These are phyloP conservation scores for Felis chaus DNA, from an alignment of 2,113 vertebrate genomes.

Conservation along the genomic window DNA sequence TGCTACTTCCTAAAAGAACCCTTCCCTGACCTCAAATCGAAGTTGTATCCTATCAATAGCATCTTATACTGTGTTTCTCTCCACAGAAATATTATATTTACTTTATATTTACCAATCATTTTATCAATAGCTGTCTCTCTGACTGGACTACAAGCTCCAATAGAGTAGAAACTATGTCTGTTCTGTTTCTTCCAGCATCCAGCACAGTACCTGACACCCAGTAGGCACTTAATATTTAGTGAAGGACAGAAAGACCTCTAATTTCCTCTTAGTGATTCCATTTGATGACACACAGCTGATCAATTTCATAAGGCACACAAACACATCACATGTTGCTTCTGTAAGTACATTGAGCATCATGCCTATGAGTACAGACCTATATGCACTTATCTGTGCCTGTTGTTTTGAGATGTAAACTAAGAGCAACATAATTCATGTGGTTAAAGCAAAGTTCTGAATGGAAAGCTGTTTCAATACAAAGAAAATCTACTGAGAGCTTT, in stretches of 20 bases:
- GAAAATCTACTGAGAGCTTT: not conserved
- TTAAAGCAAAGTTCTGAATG: slow-evolving; percentile 22
- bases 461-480: not conserved
- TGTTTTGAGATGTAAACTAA: not conserved
- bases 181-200: not conserved
- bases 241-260: not conserved
- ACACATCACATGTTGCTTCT: not conserved
- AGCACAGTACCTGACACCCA: not conserved
- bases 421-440: not conserved
- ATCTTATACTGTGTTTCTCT: not conserved
- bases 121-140: not conserved
- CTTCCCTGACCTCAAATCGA: not conserved
- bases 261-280: not conserved
- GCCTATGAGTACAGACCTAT: not conserved
- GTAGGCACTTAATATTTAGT: not conserved
- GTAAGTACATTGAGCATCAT: not conserved
- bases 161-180: not conserved
- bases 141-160: not conserved
- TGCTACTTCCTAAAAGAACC: not conserved
- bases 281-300: not conserved
- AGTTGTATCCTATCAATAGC: not conserved
- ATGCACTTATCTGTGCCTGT: not conserved
- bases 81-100: not conserved
- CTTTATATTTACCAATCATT: not conserved
- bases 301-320: not conserved